Base-by-base conservation (phyloP, 2,113 vertebrate species). In the Sporophila hypoxantha region DNA sequence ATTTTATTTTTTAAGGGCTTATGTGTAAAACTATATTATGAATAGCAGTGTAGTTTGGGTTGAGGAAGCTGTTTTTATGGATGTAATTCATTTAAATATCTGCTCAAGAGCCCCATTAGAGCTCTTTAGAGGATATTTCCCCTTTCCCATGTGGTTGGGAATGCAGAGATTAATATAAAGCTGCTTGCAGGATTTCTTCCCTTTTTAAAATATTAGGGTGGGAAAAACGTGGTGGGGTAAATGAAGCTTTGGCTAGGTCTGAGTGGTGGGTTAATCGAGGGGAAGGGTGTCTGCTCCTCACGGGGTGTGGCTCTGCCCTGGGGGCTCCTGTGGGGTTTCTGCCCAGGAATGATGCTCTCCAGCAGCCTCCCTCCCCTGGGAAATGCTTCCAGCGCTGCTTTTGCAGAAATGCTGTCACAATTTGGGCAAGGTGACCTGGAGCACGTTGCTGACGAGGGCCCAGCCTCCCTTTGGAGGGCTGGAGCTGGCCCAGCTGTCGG, bases 181-280 rank as follows among this genome's bases (percentile, higher is more conserved):
- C 76, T 59, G 46, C 41, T 96, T 53, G 68, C 96, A 29, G 91
- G 92, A 79, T 76, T 98, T 60, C 94, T 94, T 71, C 46, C 50
- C 2, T 56, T 26, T 74, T 95, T 88, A 3, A n/a, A 44, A n/a
- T n/a, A n/a, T 30, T 83, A 47, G 57, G 27, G 77, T 12, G 86
- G 91, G 97, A 69, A 97, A 69, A 20, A 3, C 1, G 0, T 84
- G 97, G 53, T 97, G 97, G 64, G 96, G 94, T 68, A 96, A 98
- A 82, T 95, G 97, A 94, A 97, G 34, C 34, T 84, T 27, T 42
- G 8, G 5, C 30, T 37, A 19, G 52, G 41, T 52, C 46, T 12
- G 50, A 34, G 8, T 8, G 0, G 6, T 18, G 26, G 25, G 56
- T 10, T 49, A 22, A 29, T 75, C 34, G 20, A 44, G n/a, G 34